Evolutionary conservation across 2,888 invertebrate species (phyloP).

Genomic region (Tortricodes alternella): DNA sequence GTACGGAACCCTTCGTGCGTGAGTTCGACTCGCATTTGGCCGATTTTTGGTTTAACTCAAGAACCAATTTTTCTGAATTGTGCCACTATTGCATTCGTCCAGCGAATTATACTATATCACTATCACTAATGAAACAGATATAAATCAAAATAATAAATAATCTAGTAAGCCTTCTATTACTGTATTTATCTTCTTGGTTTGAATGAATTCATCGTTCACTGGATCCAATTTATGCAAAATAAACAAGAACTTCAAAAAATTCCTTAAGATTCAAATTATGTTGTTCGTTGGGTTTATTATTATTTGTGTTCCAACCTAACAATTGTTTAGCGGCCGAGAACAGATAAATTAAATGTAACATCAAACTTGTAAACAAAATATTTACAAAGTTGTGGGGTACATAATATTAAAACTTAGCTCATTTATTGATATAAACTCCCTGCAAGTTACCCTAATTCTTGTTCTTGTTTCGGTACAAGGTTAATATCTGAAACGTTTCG

Average conservation of each 20-base stretch:
- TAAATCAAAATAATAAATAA: too few species aligned
- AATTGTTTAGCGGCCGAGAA: not conserved
- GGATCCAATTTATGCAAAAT: too few species aligned
- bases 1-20: too few species aligned
- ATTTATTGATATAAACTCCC: constrained; percentile 31
- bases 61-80: too few species aligned
- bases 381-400: constrained; percentile 12
- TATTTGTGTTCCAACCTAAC: not conserved
- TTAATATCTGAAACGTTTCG: constrained; percentile 6
- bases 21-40: too few species aligned
- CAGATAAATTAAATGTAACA: constrained; percentile 17
- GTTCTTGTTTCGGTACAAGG: constrained; percentile 25
- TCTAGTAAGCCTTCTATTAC: too few species aligned
- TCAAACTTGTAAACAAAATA: constrained; percentile 19
- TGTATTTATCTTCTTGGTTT: too few species aligned
- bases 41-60: too few species aligned
- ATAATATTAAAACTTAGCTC: constrained; percentile 29
- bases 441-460: constrained; percentile 24
- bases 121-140: too few species aligned
- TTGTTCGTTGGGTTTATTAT: not conserved
- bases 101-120: too few species aligned
- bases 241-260: not conserved
- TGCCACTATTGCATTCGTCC: too few species aligned
- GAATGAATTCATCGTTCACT: too few species aligned
- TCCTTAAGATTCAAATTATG: not conserved